These are phyloP conservation scores for Spodoptera litura DNA, from an alignment of 1,140 invertebrate genomes.

Conservation along the genomic window DNA sequence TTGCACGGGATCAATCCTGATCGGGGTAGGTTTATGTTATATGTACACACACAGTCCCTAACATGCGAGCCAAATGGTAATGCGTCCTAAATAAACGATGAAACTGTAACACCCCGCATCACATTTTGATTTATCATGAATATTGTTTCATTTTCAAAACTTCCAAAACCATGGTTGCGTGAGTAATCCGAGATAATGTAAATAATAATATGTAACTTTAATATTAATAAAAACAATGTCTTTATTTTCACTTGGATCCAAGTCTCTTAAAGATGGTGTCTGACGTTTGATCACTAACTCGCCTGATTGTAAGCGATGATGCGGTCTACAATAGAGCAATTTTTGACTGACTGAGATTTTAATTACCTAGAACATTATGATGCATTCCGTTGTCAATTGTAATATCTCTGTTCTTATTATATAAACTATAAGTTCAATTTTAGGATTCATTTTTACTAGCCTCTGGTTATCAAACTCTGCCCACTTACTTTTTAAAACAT, in stretches of 20 bases:
- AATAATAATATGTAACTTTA: background rate
- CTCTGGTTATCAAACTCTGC: background rate
- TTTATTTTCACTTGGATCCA: no score
- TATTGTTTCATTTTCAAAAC: background rate
- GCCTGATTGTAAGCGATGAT: no score
- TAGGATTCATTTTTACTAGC: no score
- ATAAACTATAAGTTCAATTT: no score
- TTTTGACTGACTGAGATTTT: no score
- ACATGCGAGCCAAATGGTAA: conserved; percentile 27
- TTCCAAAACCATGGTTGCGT: background rate
- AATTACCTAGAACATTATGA: no score
- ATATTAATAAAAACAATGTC: no score
- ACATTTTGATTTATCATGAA: conserved; percentile 28
- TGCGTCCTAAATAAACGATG: conserved; percentile 30
- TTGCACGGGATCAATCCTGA: conserved; percentile 19
- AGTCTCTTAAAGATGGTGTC: no score
- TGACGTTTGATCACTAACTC: no score
- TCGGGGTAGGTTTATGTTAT: conserved; percentile 7
- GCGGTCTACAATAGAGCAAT: no score
- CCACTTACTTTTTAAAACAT: background rate
- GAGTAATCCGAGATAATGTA: background rate
- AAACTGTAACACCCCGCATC: conserved; percentile 16
- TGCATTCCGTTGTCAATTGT: no score
- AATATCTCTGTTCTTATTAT: no score
- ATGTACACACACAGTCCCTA: background rate